A percentile compares a stretch with the other conserved stretches of the same genome.
These are phyloP conservation scores for Sebastes cheni DNA, from an alignment of 2,797 vertebrate genomes.

Conservation along the genomic window DNA sequence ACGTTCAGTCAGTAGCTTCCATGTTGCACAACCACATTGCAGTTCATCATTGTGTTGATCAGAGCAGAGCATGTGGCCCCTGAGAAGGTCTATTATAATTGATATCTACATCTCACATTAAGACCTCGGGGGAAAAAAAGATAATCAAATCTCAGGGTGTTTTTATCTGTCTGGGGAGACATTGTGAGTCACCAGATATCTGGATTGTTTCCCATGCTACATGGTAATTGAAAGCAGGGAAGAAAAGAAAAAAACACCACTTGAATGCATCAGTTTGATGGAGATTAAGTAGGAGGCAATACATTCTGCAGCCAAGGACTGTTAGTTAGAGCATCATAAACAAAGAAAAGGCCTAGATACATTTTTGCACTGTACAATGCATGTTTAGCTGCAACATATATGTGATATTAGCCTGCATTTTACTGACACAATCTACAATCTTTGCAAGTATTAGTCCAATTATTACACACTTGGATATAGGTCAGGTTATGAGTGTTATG, in stretches of 20 bases:
- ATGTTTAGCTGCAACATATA: slow-evolving; percentile 24
- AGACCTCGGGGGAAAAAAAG: slow-evolving; percentile 50
- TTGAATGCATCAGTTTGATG: background rate
- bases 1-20: slow-evolving; percentile 41
- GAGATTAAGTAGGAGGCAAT: slow-evolving; percentile 18
- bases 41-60: background rate
- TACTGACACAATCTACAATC: background rate
- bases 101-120: slow-evolving; percentile 26
- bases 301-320: slow-evolving; percentile 29
- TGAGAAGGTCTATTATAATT: slow-evolving; percentile 4
- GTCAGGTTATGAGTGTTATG: background rate
- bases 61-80: slow-evolving; percentile 26
- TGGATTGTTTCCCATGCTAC: slow-evolving; percentile 6
- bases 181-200: slow-evolving; percentile 54
- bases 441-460: background rate
- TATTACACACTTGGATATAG: background rate
- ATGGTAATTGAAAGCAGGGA: slow-evolving; percentile 18
- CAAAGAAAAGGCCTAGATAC: background rate
- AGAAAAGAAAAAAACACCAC: background rate
- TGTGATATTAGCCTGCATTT: slow-evolving; percentile 15
- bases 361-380: slow-evolving; percentile 43
- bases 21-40: slow-evolving; percentile 39
- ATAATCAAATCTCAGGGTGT: slow-evolving; percentile 63
- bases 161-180: slow-evolving; percentile 20
- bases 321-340: background rate